These are phyloP conservation scores for Volucella inanis DNA, from an alignment of 2,888 invertebrate genomes.

Conservation along the genomic window DNA sequence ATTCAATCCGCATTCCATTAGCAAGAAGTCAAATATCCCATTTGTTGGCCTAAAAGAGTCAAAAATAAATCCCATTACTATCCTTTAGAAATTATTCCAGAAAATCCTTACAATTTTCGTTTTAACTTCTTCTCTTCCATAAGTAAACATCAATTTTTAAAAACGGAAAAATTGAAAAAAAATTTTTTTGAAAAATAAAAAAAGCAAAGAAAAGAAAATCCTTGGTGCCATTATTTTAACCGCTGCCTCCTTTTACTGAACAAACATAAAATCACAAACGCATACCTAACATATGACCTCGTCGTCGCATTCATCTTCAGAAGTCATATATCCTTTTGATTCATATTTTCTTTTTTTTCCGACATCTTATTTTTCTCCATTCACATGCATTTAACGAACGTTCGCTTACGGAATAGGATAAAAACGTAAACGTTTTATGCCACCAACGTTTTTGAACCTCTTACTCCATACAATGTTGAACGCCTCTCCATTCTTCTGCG, in stretches of 20 bases:
- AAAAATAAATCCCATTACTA: conserved; percentile 51
- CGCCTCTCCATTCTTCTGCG: neutral
- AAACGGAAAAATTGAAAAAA: neutral
- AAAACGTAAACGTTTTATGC: conserved; percentile 39
- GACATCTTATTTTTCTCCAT: conserved; percentile 23
- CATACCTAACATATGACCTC: conserved; percentile 32
- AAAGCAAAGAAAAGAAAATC: neutral
- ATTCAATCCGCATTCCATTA: conserved; percentile 44
- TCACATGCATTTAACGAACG: neutral
- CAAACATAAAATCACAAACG: conserved; percentile 46
- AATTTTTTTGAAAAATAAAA: no score
- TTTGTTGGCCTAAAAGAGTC: conserved; percentile 27
- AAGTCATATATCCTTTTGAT: conserved; percentile 56
- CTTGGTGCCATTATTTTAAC: conserved; percentile 38
- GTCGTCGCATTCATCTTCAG: conserved; percentile 44
- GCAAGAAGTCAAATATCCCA: conserved; percentile 31
- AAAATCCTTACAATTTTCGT: conserved; percentile 24
- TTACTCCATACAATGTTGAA: neutral
- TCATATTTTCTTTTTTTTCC: conserved; percentile 47
- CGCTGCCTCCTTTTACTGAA: conserved; percentile 12
- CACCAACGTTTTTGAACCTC: conserved; percentile 31
- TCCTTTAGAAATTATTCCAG: conserved; percentile 34
- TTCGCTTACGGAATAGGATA: conserved; percentile 1
- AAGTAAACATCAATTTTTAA: conserved; percentile 44
- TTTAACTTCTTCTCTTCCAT: conserved; percentile 14